These are phyloP conservation scores for Pegoplata infirma DNA, from an alignment of 2,888 invertebrate genomes.

Conservation along the genomic window DNA sequence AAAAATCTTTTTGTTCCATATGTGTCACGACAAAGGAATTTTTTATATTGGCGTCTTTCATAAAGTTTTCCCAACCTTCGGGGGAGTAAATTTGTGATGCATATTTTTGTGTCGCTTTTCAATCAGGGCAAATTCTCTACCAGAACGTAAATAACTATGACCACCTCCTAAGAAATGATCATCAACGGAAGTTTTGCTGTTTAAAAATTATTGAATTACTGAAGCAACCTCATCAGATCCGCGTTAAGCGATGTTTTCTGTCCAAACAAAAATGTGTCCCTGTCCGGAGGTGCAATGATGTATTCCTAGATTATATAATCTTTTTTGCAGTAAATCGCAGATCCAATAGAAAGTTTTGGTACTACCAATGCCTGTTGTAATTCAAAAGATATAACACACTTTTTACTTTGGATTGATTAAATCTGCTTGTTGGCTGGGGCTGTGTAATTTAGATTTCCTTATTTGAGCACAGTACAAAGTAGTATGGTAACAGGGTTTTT, in stretches of 20 bases:
- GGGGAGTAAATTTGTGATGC: conserved; percentile 4
- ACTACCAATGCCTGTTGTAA: conserved; percentile 41
- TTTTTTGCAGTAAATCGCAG: background rate
- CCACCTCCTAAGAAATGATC: too few species aligned
- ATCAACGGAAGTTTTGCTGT: too few species aligned
- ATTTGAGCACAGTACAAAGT: too few species aligned
- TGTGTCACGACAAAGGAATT: conserved; percentile 3
- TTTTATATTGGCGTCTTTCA: background rate
- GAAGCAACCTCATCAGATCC: conserved; percentile 34
- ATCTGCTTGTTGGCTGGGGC: too few species aligned
- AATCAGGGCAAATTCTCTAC: too few species aligned
- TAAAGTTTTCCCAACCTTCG: background rate
- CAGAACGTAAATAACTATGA: too few species aligned
- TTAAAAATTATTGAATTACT: too few species aligned
- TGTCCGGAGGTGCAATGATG: conserved; percentile 20
- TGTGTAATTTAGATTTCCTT: too few species aligned
- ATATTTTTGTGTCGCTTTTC: background rate
- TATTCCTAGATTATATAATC: conserved; percentile 1
- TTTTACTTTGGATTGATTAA: too few species aligned
- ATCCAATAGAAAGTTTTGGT: conserved; percentile 3
- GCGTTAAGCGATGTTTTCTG: conserved; percentile 21
- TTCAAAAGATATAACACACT: conserved; percentile 45
- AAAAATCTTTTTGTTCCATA: conserved; percentile 23
- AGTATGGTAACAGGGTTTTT: too few species aligned
- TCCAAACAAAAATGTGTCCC: conserved; percentile 21